phyloP scores from a whole-genome alignment of 2,888 invertebrate species.

The Ischnura elegans region DNA sequence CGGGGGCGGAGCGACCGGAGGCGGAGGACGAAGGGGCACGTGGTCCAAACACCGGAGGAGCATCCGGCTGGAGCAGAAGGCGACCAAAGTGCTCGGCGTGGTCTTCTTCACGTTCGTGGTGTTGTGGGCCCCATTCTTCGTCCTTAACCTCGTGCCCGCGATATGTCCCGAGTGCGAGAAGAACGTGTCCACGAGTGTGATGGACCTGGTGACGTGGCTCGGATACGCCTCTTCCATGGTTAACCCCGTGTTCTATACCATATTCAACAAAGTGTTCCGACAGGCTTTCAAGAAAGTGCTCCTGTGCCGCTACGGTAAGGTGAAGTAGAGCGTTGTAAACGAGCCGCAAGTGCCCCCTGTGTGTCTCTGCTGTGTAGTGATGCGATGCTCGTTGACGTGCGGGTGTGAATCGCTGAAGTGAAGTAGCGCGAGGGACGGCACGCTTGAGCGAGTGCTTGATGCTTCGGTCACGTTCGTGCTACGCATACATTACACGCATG shows the following conservation, averaged over 20 bases:
- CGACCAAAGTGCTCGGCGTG: slow-evolving; percentile 96
- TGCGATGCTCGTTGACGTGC: neutral
- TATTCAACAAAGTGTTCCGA: slow-evolving; percentile 96
- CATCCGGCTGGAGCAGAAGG: slow-evolving; percentile 95
- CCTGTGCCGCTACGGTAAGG: slow-evolving; percentile 83
- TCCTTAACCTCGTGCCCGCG: slow-evolving; percentile 91
- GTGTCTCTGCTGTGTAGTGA: neutral
- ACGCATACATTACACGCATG: neutral
- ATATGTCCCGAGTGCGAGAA: slow-evolving; percentile 90
- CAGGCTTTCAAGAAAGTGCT: slow-evolving; percentile 94
- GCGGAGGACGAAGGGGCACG: slow-evolving; percentile 88
- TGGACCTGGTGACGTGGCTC: slow-evolving; percentile 94
- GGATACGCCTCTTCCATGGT: slow-evolving; percentile 97
- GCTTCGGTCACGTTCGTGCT: neutral
- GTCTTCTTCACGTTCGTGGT: slow-evolving; percentile 97
- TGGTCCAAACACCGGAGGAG: slow-evolving; percentile 91
- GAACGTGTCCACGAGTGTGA: slow-evolving; percentile 87
- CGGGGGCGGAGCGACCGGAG: slow-evolving; percentile 81
- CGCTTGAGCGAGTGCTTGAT: neutral
- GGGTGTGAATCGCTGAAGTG: neutral
- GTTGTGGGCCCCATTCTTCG: slow-evolving; percentile 97
- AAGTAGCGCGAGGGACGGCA: neutral
- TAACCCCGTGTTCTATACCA: slow-evolving; percentile 97
- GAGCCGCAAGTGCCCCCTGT: neutral
- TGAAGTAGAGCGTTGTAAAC: neutral